phyloP scores from a whole-genome alignment of 2,888 invertebrate species.

The Apomyelois bistriatella region DNA sequence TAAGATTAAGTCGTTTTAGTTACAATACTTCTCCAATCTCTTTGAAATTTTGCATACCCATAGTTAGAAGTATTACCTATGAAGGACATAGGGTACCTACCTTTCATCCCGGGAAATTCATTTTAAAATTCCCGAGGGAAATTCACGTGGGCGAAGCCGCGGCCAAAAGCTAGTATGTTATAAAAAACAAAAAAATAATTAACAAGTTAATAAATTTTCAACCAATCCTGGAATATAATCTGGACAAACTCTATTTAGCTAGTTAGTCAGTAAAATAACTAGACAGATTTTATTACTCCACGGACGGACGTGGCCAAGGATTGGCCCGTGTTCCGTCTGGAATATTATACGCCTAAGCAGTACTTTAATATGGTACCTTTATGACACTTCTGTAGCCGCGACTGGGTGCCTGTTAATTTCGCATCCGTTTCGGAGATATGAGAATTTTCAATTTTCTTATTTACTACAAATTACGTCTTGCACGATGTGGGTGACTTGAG shows the following conservation, averaged over 20 bases:
- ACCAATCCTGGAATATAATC: background rate
- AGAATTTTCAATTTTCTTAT: constrained; percentile 5
- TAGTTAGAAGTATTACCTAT: too few species aligned
- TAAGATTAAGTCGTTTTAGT: too few species aligned
- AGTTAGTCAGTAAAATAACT: constrained; percentile 32
- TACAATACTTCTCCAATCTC: too few species aligned
- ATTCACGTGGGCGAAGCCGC: too few species aligned
- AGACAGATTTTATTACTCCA: constrained; percentile 64
- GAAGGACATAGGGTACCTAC: too few species aligned
- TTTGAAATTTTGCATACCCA: too few species aligned
- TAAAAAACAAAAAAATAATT: too few species aligned
- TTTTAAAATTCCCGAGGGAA: too few species aligned
- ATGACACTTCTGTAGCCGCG: constrained; percentile 43
- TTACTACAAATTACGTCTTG: background rate
- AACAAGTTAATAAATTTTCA: too few species aligned
- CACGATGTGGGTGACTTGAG: background rate
- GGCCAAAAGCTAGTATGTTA: too few species aligned
- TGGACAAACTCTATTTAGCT: background rate
- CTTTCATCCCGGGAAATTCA: too few species aligned
- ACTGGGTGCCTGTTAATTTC: constrained; percentile 44
- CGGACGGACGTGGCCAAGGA: constrained; percentile 66
- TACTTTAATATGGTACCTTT: constrained; percentile 62
- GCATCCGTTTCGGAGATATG: constrained; percentile 32
- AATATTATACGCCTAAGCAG: constrained; percentile 50
- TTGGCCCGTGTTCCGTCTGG: constrained; percentile 43